Conservation (phyloP, 2,888 invertebrate genomes). For the Pachydiplax longipennis region DNA sequence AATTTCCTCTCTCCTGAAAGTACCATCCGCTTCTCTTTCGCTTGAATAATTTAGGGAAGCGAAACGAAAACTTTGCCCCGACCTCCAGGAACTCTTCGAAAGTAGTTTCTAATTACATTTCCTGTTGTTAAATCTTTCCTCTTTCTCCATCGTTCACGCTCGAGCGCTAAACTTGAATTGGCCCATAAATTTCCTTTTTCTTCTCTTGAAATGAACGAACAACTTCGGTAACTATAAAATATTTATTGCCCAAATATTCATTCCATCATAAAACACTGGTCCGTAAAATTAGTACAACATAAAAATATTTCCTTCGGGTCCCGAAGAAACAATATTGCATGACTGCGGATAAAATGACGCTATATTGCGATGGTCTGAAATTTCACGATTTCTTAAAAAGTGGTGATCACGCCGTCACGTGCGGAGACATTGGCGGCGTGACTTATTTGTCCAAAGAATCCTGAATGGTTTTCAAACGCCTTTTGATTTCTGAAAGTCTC, state of each 20-base stretch:
- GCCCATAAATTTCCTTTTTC: not conserved
- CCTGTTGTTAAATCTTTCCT: not conserved
- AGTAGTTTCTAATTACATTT: not conserved
- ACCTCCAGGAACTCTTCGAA: not conserved
- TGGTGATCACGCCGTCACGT: not conserved
- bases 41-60: not conserved
- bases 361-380: not conserved
- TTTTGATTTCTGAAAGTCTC: not conserved
- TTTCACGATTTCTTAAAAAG: not conserved
- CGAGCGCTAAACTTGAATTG: no score
- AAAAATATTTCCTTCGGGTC: constrained; percentile 10
- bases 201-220: not conserved
- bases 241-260: constrained; percentile 43
- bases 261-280: constrained; percentile 42
- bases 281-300: constrained; percentile 42
- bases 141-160: no score
- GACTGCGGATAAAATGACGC: not conserved
- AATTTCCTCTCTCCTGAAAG: not conserved
- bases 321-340: not conserved
- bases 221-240: constrained; percentile 28
- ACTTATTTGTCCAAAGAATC: not conserved
- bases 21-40: not conserved
- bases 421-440: not conserved
- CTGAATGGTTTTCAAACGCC: not conserved
- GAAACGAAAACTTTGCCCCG: not conserved